Evolutionary conservation across 35 echinoderm and acorn worm genomes (phyloP).

Genomic region (Ophiothrix spiculata): DNA sequence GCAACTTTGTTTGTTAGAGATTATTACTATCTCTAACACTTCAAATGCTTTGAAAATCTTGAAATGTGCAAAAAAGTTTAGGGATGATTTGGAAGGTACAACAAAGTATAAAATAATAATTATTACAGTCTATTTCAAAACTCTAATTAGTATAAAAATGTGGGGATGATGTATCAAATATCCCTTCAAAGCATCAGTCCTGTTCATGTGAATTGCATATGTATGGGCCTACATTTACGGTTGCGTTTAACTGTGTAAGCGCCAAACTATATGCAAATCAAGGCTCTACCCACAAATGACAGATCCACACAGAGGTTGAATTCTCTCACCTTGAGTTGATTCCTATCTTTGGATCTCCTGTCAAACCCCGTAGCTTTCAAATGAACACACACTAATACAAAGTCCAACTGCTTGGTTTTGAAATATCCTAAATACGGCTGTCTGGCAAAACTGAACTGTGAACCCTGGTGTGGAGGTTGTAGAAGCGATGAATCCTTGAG

Average conservation of each 20-base stretch:
- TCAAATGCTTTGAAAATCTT: too few species aligned
- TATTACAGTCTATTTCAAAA: too few species aligned
- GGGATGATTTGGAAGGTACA: too few species aligned
- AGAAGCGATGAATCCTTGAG: constrained; percentile 13
- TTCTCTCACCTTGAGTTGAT: constrained; percentile 13
- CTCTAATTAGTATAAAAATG: too few species aligned
- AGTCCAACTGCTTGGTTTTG: constrained; percentile 16
- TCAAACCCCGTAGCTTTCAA: constrained; percentile 23
- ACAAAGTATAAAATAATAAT: too few species aligned
- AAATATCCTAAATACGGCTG: constrained; percentile 18
- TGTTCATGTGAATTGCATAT: background rate
- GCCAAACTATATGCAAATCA: background rate
- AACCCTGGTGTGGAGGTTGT: background rate
- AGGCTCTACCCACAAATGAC: too few species aligned
- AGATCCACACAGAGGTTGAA: background rate
- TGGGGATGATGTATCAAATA: too few species aligned
- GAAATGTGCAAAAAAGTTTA: too few species aligned
- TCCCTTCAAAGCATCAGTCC: too few species aligned
- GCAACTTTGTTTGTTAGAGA: too few species aligned
- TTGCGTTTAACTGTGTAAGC: background rate
- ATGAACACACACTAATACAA: constrained; percentile 29
- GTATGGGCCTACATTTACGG: background rate
- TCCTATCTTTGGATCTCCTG: constrained; percentile 3
- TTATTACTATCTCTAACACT: too few species aligned
- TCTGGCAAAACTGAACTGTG: background rate